A percentile compares a stretch with the other conserved stretches of the same genome.
phyloP scores from a whole-genome alignment of 2,113 vertebrate genomes.

The Xiphophorus hellerii region DNA sequence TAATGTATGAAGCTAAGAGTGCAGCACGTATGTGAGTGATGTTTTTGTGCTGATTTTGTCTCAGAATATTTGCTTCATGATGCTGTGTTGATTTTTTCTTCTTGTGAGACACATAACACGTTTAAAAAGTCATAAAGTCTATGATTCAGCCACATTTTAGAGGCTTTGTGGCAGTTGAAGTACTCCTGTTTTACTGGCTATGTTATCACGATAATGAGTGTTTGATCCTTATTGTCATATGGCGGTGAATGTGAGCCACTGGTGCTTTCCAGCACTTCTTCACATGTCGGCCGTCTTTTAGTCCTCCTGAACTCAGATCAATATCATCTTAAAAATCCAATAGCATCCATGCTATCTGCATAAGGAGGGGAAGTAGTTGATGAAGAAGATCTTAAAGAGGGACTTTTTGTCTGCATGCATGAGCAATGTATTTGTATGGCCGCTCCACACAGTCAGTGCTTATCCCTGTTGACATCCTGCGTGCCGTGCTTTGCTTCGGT shows the following conservation, averaged over 20 bases:
- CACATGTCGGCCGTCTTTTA: neutral
- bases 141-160: too few relatives aligned
- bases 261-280: neutral
- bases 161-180: neutral
- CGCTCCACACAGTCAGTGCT: neutral
- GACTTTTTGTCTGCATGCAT: neutral
- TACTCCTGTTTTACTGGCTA: neutral
- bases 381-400: neutral
- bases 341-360: neutral
- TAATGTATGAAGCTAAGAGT: neutral
- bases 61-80: neutral
- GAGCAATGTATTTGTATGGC: neutral
- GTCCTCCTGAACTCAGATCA: neutral
- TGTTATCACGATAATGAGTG: neutral
- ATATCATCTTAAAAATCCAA: neutral
- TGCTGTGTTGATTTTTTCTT: neutral
- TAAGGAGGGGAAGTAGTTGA: constrained; percentile 5
- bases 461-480: constrained; percentile 10
- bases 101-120: neutral
- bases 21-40: neutral
- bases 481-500: constrained; percentile 15
- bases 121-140: too few relatives aligned
- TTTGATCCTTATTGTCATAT: neutral
- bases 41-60: neutral
- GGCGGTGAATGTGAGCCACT: neutral